Evolutionary conservation across 2,888 invertebrate species (phyloP).

Genomic region (Maniola hyperantus): DNA sequence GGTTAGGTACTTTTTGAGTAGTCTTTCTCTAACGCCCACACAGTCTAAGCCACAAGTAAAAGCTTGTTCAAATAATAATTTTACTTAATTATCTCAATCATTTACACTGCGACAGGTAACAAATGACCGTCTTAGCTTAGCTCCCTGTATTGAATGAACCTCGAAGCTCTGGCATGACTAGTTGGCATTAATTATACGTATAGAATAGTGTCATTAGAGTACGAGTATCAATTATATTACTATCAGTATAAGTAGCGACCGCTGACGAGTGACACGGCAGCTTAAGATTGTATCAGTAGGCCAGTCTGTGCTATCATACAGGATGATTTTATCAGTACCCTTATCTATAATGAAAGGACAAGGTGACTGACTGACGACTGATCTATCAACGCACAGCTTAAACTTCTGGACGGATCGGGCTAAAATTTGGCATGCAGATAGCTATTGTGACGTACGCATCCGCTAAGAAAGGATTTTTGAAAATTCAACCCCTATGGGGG

Average conservation of each 20-base stretch:
- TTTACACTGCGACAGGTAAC: conserved; percentile 26
- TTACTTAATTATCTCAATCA: conserved; percentile 22
- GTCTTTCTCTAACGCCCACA: not conserved
- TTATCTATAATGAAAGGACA: too few species aligned
- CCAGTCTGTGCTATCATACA: conserved; percentile 47
- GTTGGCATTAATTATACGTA: conserved; percentile 28
- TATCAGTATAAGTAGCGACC: conserved; percentile 16
- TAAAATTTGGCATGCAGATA: too few species aligned
- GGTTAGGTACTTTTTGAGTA: too few species aligned
- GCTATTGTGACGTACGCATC: too few species aligned
- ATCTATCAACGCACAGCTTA: too few species aligned
- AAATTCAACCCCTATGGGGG: too few species aligned
- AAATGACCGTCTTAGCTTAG: conserved; percentile 24
- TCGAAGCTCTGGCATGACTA: conserved; percentile 15
- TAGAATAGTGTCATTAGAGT: conserved; percentile 15
- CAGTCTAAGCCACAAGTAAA: conserved; percentile 16
- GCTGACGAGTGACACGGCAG: conserved; percentile 40
- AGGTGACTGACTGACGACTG: too few species aligned
- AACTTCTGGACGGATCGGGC: too few species aligned
- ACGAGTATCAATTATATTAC: conserved; percentile 23
- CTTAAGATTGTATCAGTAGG: conserved; percentile 66
- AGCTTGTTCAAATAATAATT: conserved; percentile 16
- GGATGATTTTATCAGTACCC: conserved; percentile 50
- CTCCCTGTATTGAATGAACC: conserved; percentile 29
- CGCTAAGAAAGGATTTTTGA: too few species aligned